Base-by-base conservation (phyloP, 2,113 vertebrate species). In the Falcunculus frontatus region DNA sequence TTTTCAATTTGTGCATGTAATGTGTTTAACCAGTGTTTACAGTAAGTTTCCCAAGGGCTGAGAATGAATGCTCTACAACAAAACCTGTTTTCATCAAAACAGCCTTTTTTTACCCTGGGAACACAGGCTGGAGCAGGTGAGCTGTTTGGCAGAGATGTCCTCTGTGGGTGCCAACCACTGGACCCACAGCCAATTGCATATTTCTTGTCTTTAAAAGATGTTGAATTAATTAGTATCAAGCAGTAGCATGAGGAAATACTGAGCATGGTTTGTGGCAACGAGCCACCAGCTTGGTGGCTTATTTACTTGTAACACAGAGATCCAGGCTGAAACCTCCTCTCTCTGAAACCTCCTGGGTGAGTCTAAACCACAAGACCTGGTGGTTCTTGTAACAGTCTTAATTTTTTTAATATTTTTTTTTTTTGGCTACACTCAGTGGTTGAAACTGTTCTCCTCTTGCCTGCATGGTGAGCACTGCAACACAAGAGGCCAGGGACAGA, bases 161-260 rank as follows among this genome's bases (percentile, higher is more conserved):
- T 74, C 6, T 17, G 52, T 63, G 60, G 27, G 6, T 74, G 73
- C 60, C 87, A 87, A 9, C 16, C 19, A 16, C 65, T n/a, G 62
- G 25, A 64, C 35, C 33, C 35, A 32, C 8, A 25, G 39, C 13
- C 18, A n/a, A 9, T 4, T 47, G 17, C 11, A 4, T 55, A 5
- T 20, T 84, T 29, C 4, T 26, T 65, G 37, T 59, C 39, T 73
- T 53, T 62, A 81, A 80, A 29, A 70, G 47, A 46, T 11, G 16
- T 41, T 86, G 50, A 65, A 62, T 76, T 68, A 49, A 13, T 59
- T 11, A 62, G 41, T 26, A 25, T 74, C 32, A 63, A 81, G n/a
- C 7, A 57, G 30, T 9, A 52, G 7, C 16, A n/a, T 0, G 1
- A 81, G 55, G 55, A 84, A 57, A 74, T 22, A 18, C 1, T 33